Base-by-base conservation (phyloP, 2,888 invertebrate species). In the Slavum lentiscoides region DNA sequence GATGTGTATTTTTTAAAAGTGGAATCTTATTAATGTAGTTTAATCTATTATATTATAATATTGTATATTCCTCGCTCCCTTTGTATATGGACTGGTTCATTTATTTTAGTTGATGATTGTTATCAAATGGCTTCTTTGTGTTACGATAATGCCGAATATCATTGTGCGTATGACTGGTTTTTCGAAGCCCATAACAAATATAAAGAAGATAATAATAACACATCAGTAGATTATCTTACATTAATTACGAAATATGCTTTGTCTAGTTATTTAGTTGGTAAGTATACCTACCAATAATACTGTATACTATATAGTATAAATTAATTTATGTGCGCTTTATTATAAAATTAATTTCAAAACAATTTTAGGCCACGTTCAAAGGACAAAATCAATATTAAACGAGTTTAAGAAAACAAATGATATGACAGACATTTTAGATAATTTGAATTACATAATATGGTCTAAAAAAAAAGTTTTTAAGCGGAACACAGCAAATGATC, bases 401-500 rank as follows among this genome's bases (percentile, higher is more conserved):
- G 3, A 37, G n/a, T n/a, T 13, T 49, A 49, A 3, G 19, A 19
- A 62, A 15, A 17, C 37, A 30, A 30, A 64, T 5, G 15, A 2
- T 13, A 19, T 4, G 15, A 21, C 15, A 17, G 39, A n/a, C 1
- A 19, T 9, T 19, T 11, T 74, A 0, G 9, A 0, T 0, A 74
- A 74, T 64, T 17, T 74, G 0, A 8, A 4, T 2, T 74, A 66
- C 39, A 39, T 39, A 11, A 11, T 66, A 37, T 55, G 55, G 37
- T 1, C n/a, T 11, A 30, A 21, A 39, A 8, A 39, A 3, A 7
- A 21, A 6, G 55, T 74, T 17, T 74, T 39, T 39, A 74, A 66
- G 39, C 74, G 66, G n/a, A 74, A 74, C 55, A 74, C 74, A 11
- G 74, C 74, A 0, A 21, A 66, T 39, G 74, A 74, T 58, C 1